Evolutionary conservation across 2,113 vertebrate genomes (phyloP), one percentile per base, ranked within the genome.

Genomic region (Panurus biarmicus): DNA sequence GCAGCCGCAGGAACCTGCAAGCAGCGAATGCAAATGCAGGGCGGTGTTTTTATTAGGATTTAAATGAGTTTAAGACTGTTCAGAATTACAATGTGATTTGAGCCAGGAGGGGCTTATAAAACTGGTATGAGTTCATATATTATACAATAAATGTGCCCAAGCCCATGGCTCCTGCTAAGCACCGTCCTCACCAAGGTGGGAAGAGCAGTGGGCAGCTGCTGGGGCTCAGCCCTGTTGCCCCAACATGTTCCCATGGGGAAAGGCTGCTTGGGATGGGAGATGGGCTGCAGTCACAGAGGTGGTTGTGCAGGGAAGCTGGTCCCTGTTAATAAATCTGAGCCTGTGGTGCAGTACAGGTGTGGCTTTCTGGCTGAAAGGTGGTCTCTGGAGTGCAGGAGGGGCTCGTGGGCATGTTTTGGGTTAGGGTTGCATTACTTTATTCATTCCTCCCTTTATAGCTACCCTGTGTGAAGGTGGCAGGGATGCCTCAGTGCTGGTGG

Each of bases 31-130:
- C 96, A 96, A 97, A 96, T 94, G 64, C 75, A 36, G 85, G 91
- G 79, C 2, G 29, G 91, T 94, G 93, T 65, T 95, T 97, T 96
- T 96, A 94, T 96, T 96, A 87, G 94, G 97, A 94, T 96, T 96
- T 96, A 96, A 97, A 97, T 95, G 89, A 96, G 85, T 94, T 94
- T 94, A 95, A 62, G 74, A 44, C 94, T 96, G 95, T 90, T 93
- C 94, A 92, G 96, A 96, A 95, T 97, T 78, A 96, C 93, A 97
- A 94, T 95, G 91, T 28, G 89, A 92, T 88, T 83, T 67, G 76
- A 94, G 87, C 90, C 93, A 90, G 79, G 92, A 94, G 87, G 58
- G 85, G 89, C 89, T 94, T 95, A 90, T 87, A 93, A 96, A 96
- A 90, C 69, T 57, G 72, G 40, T 89, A 11, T 0, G 18, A 90